Evolutionary conservation across 2,797 vertebrate genomes (phyloP).

Genomic region (Cyclopterus lumpus): DNA sequence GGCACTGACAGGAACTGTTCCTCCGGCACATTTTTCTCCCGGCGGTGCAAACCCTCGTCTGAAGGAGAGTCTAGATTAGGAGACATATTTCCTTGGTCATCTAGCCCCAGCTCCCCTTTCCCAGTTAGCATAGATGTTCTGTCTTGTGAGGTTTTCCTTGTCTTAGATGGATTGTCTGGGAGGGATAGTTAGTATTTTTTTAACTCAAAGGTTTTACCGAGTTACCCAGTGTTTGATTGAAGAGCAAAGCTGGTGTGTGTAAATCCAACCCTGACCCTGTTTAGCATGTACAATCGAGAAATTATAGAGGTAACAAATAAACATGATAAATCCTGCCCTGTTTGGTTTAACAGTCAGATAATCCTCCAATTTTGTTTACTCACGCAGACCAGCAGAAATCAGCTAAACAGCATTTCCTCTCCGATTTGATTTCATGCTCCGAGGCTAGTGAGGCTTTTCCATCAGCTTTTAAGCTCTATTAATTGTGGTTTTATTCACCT

Average conservation of each 20-base stretch:
- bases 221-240: conserved; percentile 34
- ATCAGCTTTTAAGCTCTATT: conserved; percentile 55
- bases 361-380: conserved; percentile 59
- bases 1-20: conserved; percentile 98
- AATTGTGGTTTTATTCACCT: conserved; percentile 42
- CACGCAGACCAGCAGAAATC: conserved; percentile 56
- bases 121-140: conserved; percentile 87
- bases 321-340: conserved; percentile 59
- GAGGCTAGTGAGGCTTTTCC: conserved; percentile 47
- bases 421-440: conserved; percentile 63
- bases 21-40: conserved; percentile 93
- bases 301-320: conserved; percentile 61
- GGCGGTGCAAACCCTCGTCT: conserved; percentile 88
- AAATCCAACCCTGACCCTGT: conserved; percentile 42
- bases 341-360: conserved; percentile 65
- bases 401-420: conserved; percentile 44
- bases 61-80: conserved; percentile 89
- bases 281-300: conserved; percentile 47
- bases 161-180: conserved; percentile 98
- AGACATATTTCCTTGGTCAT: conserved; percentile 90
- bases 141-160: conserved; percentile 96
- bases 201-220: conserved; percentile 32
- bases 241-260: conserved; percentile 12
- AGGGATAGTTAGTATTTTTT: conserved; percentile 65
- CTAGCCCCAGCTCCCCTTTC: conserved; percentile 87